A percentile compares a stretch with the other conserved stretches of the same genome.
These are phyloP conservation scores for Equus przewalskii DNA, from an alignment of 2,113 vertebrate genomes.

Conservation along the genomic window DNA sequence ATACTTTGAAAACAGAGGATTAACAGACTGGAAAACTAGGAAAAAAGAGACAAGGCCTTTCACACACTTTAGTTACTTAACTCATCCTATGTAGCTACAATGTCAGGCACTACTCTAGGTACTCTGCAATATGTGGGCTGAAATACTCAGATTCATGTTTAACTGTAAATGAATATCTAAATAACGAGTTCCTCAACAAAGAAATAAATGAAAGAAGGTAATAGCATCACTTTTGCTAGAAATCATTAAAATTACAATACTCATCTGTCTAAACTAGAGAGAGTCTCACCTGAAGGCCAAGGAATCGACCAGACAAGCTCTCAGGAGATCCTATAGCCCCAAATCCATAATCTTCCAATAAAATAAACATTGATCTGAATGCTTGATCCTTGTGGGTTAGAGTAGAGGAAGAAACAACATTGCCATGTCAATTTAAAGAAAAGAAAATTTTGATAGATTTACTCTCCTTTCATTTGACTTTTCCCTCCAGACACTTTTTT, in stretches of 20 bases:
- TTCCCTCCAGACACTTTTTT: conserved; percentile 57
- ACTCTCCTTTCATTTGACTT: conserved; percentile 52
- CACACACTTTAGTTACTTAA: neutral
- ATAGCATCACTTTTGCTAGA: neutral
- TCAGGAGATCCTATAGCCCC: neutral
- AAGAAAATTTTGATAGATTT: conserved; percentile 58
- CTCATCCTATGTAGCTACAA: neutral
- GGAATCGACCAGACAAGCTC: neutral
- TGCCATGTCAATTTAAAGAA: conserved; percentile 26
- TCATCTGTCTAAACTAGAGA: conserved; percentile 50
- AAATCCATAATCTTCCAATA: conserved; percentile 52
- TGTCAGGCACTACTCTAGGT: neutral
- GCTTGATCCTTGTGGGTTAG: conserved; percentile 20
- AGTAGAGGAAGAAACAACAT: conserved; percentile 41
- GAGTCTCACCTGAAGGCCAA: conserved; percentile 65
- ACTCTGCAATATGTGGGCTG: neutral
- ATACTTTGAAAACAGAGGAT: neutral
- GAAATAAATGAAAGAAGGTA: neutral
- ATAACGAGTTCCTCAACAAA: neutral
- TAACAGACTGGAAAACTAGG: neutral
- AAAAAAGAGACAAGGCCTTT: neutral
- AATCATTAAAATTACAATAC: conserved; percentile 57
- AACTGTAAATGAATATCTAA: conserved; percentile 42
- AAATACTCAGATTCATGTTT: neutral
- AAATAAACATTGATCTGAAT: conserved; percentile 65